Percentiles rank a stretch among this genome's conserved stretches.
Evolutionary conservation across 1,140 invertebrate species (phyloP).

Genomic region (Scaptomyza graminum): DNA sequence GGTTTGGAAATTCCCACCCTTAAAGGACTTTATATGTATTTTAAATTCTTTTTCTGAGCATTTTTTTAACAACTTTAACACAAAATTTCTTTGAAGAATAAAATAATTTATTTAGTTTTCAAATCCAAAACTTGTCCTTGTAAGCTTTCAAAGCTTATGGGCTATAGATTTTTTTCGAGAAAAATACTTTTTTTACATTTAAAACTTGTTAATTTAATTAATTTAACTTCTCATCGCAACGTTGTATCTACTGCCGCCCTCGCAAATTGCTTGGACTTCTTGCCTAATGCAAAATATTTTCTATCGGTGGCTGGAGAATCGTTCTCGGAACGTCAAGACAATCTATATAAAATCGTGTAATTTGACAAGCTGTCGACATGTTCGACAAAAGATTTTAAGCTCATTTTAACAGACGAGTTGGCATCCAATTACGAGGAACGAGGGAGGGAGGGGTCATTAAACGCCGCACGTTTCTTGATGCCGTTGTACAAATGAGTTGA

Average conservation of each 20-base stretch:
- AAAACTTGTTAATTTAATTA: too few species aligned
- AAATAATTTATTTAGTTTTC: too few species aligned
- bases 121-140: too few species aligned
- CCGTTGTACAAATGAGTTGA: constrained; percentile 3
- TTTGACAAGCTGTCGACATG: constrained; percentile 48
- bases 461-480: constrained; percentile 44
- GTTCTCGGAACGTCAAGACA: neutral
- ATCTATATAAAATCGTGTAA: constrained; percentile 36
- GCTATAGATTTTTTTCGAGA: too few species aligned
- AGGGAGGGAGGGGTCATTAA: constrained; percentile 56
- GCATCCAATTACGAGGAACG: constrained; percentile 39
- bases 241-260: neutral
- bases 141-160: too few species aligned
- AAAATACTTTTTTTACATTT: too few species aligned
- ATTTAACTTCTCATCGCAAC: too few species aligned
- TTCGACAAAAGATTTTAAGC: constrained; percentile 25
- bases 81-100: too few species aligned
- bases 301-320: neutral
- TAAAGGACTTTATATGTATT: too few species aligned
- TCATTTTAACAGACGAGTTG: constrained; percentile 12
- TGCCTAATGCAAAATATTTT: constrained; percentile 3
- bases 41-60: too few species aligned
- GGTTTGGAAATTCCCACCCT: too few species aligned
- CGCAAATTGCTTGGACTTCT: constrained; percentile 38
- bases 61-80: too few species aligned